These are phyloP conservation scores for Theocolax elegans DNA, from an alignment of 1,140 invertebrate species.

Conservation along the genomic window DNA sequence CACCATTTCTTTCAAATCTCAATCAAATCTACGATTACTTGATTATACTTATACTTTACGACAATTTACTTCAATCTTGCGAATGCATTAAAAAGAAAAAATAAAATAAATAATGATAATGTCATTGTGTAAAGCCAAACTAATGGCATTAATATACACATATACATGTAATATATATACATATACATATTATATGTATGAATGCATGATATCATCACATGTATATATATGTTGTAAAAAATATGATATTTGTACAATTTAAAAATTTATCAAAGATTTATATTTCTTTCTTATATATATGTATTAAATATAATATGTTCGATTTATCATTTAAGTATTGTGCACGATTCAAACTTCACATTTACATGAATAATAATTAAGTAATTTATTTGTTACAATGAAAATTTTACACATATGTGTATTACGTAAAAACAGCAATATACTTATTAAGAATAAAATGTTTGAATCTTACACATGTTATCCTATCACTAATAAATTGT, in stretches of 20 bases:
- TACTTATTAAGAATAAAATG: not conserved
- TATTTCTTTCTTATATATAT: not conserved
- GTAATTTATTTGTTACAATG: not conserved
- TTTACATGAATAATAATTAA: not conserved
- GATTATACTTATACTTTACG: slow-evolving; percentile 66
- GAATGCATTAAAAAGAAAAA: slow-evolving; percentile 62
- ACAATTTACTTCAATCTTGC: slow-evolving; percentile 67
- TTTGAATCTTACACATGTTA: slow-evolving; percentile 40
- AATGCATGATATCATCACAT: not conserved
- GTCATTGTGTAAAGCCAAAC: slow-evolving; percentile 63
- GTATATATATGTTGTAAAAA: slow-evolving; percentile 4
- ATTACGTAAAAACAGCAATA: not conserved
- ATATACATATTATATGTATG: not conserved
- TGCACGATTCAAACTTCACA: slow-evolving; percentile 37
- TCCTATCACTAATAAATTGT: slow-evolving; percentile 43
- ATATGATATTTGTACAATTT: not conserved
- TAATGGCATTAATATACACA: slow-evolving; percentile 55
- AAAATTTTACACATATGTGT: no score
- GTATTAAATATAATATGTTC: no score
- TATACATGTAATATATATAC: slow-evolving; percentile 25
- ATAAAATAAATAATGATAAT: slow-evolving; percentile 62
- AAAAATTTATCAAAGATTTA: not conserved
- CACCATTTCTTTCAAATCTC: slow-evolving; percentile 60
- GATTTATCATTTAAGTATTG: slow-evolving; percentile 26
- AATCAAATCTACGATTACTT: slow-evolving; percentile 65